Conservation (phyloP, 2,888 invertebrate genomes). For the Athripsodes cinereus region DNA sequence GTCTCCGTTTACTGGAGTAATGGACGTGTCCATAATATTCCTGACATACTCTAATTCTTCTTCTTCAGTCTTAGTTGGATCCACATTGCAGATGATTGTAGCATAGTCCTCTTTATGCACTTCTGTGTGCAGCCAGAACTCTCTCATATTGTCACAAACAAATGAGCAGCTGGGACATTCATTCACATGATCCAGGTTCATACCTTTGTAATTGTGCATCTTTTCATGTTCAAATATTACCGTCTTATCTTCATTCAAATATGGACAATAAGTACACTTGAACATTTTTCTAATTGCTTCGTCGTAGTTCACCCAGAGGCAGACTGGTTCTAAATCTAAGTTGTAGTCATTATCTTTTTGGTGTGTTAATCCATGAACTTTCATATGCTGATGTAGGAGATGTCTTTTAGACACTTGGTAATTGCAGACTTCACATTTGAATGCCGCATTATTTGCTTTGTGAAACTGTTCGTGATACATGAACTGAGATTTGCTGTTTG, state of each 20-base stretch:
- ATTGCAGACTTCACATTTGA: conserved; percentile 74
- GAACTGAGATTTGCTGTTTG: conserved; percentile 80
- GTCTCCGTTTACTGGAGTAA: background rate
- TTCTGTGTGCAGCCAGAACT: conserved; percentile 66
- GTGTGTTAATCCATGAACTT: conserved; percentile 59
- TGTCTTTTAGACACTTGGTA: conserved; percentile 78
- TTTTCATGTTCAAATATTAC: conserved; percentile 80
- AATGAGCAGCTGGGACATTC: conserved; percentile 77
- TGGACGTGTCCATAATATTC: conserved; percentile 30
- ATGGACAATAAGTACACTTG: conserved; percentile 79
- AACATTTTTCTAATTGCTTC: conserved; percentile 74
- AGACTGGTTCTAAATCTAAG: conserved; percentile 9
- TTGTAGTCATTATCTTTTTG: conserved; percentile 38
- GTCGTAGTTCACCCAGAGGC: conserved; percentile 68
- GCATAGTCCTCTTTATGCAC: conserved; percentile 68
- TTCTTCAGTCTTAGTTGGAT: conserved; percentile 58
- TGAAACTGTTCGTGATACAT: conserved; percentile 85
- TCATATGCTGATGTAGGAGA: conserved; percentile 75
- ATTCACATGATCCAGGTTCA: conserved; percentile 47
- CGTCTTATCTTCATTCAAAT: conserved; percentile 72
- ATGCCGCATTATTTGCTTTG: conserved; percentile 64
- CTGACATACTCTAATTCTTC: conserved; percentile 52
- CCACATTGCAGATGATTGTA: conserved; percentile 65
- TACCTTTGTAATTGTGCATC: conserved; percentile 55
- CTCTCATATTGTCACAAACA: conserved; percentile 65